phyloP scores from a whole-genome alignment of 2,113 vertebrate genomes.

The Platichthys flesus region DNA sequence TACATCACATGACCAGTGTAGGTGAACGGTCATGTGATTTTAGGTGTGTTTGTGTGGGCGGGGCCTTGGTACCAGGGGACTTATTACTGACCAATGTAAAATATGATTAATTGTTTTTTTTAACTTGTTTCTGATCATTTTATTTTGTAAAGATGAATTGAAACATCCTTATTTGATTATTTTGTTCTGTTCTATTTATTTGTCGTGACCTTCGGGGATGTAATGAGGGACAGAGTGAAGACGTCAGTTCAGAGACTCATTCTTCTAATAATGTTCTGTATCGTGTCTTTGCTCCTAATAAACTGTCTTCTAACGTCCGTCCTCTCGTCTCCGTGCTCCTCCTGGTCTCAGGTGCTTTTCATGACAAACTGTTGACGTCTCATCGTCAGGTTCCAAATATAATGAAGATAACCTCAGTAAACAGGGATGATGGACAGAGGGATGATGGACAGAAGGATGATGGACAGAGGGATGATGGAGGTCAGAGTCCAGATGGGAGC shows the following conservation, averaged over 20 bases:
- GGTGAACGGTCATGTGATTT: too few species aligned
- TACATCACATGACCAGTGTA: neutral
- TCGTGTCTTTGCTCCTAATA: neutral
- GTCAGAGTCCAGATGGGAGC: slow-evolving; percentile 33
- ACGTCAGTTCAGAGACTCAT: too few species aligned
- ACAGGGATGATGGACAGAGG: neutral
- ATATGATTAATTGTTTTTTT: too few species aligned
- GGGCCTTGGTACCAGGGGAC: neutral
- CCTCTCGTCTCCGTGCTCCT: neutral
- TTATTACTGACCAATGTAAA: too few species aligned
- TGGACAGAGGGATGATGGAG: slow-evolving; percentile 7
- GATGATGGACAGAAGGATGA: neutral
- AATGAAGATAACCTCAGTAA: neutral
- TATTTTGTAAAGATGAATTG: neutral
- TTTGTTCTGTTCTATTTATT: neutral
- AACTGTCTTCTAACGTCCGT: neutral
- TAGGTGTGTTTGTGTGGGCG: neutral
- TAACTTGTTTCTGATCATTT: too few species aligned
- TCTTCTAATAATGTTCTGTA: neutral
- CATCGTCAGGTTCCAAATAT: slow-evolving; percentile 9
- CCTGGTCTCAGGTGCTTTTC: neutral
- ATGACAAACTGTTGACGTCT: neutral
- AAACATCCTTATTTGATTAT: neutral
- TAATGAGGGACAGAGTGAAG: neutral
- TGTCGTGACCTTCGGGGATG: neutral